Evolutionary conservation across 1,140 invertebrate genomes (phyloP).

Genomic region (Eciton burchellii): DNA sequence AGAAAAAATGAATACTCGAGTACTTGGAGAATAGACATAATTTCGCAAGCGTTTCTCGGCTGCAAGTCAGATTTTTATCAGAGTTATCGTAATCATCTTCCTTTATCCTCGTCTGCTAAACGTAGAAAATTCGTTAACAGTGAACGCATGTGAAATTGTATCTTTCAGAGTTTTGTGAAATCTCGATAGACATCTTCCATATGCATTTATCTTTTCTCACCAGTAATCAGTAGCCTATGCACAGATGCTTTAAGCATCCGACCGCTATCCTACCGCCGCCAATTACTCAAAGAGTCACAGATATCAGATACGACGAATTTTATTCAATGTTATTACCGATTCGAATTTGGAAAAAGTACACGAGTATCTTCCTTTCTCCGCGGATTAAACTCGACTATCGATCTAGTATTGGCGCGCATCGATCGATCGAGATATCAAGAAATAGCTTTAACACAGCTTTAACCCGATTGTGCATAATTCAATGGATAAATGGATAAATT

Average conservation of each 20-base stretch:
- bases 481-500: too few relatives aligned
- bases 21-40: too few relatives aligned
- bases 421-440: background rate
- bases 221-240: background rate
- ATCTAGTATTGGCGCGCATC: background rate
- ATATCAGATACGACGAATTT: background rate
- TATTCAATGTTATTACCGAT: background rate
- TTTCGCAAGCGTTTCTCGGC: too few relatives aligned
- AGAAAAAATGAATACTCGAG: too few relatives aligned
- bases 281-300: conserved; percentile 22
- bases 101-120: too few relatives aligned
- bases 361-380: background rate
- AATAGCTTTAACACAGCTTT: background rate
- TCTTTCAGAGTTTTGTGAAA: background rate
- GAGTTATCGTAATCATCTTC: too few relatives aligned
- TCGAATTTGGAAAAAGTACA: background rate
- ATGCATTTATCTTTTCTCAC: background rate
- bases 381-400: background rate
- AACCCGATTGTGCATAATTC: too few relatives aligned
- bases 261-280: too few relatives aligned
- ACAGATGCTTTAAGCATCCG: conserved; percentile 21
- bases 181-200: background rate
- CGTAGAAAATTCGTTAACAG: too few relatives aligned
- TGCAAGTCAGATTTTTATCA: too few relatives aligned
- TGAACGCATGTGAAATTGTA: too few relatives aligned